Conservation (phyloP, 2,113 vertebrate genomes). For the Grantiella picta region DNA sequence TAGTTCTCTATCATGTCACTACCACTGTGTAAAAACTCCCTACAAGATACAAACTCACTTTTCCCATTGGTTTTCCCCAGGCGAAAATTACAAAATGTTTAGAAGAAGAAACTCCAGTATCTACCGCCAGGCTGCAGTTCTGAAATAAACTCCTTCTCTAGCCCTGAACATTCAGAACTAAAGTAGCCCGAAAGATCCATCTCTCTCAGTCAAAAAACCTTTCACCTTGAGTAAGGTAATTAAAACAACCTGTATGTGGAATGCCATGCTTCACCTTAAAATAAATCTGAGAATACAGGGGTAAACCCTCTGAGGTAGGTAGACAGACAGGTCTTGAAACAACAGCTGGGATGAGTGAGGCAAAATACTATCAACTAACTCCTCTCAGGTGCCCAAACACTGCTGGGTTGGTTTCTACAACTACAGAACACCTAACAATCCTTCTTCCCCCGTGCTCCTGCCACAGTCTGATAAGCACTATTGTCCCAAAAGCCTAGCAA, state of each 20-base stretch:
- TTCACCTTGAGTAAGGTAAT: background rate
- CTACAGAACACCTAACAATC: background rate
- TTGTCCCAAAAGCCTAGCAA: background rate
- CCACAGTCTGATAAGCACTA: background rate
- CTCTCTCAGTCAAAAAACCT: background rate
- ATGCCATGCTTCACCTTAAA: background rate
- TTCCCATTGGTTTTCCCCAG: background rate
- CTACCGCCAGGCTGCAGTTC: background rate
- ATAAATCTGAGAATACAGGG: background rate
- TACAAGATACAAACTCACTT: background rate
- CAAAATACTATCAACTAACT: background rate
- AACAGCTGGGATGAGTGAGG: background rate
- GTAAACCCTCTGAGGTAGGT: background rate
- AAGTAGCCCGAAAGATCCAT: background rate
- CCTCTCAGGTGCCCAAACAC: background rate
- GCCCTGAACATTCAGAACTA: background rate
- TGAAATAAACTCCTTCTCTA: background rate
- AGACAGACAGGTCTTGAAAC: background rate
- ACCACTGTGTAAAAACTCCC: background rate
- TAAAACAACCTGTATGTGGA: background rate
- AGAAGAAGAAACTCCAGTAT: background rate
- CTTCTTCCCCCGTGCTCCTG: background rate
- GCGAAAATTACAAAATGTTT: background rate
- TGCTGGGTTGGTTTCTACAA: background rate
- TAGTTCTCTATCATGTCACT: background rate